A percentile compares a stretch with the other conserved stretches of the same genome.
Conservation (phyloP, 2,888 invertebrate species). For the Cotesia congregata region DNA sequence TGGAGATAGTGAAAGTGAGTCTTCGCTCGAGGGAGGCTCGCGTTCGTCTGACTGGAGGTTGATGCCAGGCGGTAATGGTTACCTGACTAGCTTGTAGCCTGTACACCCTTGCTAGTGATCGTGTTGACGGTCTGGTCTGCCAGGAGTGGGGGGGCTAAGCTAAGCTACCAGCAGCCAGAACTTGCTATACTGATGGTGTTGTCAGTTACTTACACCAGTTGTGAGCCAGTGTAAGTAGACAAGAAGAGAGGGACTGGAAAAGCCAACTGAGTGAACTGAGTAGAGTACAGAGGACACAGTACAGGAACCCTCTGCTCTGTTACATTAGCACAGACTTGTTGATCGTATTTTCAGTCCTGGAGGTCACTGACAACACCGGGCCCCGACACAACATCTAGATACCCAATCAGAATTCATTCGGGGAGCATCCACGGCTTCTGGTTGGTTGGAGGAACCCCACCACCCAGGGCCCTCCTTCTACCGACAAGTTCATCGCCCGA, state of each 20-base stretch:
- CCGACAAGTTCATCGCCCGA: slow-evolving; percentile 81
- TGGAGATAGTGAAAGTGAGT: slow-evolving; percentile 69
- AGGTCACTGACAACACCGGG: slow-evolving; percentile 84
- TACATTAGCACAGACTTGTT: slow-evolving; percentile 68
- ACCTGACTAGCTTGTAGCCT: slow-evolving; percentile 58
- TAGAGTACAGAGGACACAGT: slow-evolving; percentile 41
- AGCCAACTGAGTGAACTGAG: slow-evolving; percentile 71
- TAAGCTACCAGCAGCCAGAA: slow-evolving; percentile 42
- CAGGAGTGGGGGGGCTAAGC: slow-evolving; percentile 44
- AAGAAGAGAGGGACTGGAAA: slow-evolving; percentile 66
- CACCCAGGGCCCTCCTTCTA: slow-evolving; percentile 58
- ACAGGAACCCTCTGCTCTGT: slow-evolving; percentile 64
- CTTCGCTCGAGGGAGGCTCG: slow-evolving; percentile 70
- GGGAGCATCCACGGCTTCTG: slow-evolving; percentile 47
- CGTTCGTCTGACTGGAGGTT: slow-evolving; percentile 69
- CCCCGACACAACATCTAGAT: slow-evolving; percentile 65
- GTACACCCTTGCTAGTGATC: slow-evolving; percentile 62
- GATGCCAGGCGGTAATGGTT: slow-evolving; percentile 64
- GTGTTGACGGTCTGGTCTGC: slow-evolving; percentile 15
- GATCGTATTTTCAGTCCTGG: slow-evolving; percentile 85
- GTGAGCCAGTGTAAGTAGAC: no score
- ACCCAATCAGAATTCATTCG: slow-evolving; percentile 62
- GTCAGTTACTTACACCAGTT: slow-evolving; percentile 39
- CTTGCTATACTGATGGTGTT: slow-evolving; percentile 50
- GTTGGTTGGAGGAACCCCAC: slow-evolving; percentile 46